These are phyloP conservation scores for Mesoclemmys tuberculata DNA, from an alignment of 2,113 vertebrate genomes.

Conservation along the genomic window DNA sequence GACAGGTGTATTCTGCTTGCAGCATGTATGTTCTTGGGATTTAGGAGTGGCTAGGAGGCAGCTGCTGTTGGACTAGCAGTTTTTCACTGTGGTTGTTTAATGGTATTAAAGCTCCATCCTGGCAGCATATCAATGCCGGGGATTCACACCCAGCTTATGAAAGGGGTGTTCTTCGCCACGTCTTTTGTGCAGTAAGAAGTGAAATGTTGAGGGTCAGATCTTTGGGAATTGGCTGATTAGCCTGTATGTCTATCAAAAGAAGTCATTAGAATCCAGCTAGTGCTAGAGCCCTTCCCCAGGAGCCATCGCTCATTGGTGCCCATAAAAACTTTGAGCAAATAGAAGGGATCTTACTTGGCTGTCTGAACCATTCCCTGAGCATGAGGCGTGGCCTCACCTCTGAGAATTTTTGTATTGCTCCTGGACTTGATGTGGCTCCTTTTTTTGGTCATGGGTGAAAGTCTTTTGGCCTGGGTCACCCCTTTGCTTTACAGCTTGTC, in stretches of 20 bases:
- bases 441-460: neutral
- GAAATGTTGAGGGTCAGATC: slow-evolving; percentile 46
- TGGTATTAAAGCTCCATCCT: neutral
- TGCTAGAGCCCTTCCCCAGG: slow-evolving; percentile 52
- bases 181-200: slow-evolving; percentile 4
- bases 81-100: slow-evolving; percentile 2
- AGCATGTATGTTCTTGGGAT: neutral
- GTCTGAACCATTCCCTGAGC: neutral
- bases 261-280: slow-evolving; percentile 59
- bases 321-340: slow-evolving; percentile 60
- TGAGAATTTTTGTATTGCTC: slow-evolving; percentile 7
- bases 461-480: accelerated
- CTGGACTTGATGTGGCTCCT: neutral
- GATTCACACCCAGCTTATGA: neutral
- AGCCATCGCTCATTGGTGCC: slow-evolving; percentile 69
- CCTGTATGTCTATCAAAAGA: slow-evolving; percentile 39
- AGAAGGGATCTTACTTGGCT: slow-evolving; percentile 30
- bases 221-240: slow-evolving; percentile 48
- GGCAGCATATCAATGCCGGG: neutral
- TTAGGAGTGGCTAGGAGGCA: neutral
- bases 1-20: accelerated
- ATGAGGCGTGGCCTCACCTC: neutral
- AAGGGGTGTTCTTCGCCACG: slow-evolving; percentile 19
- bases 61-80: neutral
- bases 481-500: neutral